phyloP scores from a whole-genome alignment of 2,888 invertebrate genomes.

The Drosophila parthenogenetica region DNA sequence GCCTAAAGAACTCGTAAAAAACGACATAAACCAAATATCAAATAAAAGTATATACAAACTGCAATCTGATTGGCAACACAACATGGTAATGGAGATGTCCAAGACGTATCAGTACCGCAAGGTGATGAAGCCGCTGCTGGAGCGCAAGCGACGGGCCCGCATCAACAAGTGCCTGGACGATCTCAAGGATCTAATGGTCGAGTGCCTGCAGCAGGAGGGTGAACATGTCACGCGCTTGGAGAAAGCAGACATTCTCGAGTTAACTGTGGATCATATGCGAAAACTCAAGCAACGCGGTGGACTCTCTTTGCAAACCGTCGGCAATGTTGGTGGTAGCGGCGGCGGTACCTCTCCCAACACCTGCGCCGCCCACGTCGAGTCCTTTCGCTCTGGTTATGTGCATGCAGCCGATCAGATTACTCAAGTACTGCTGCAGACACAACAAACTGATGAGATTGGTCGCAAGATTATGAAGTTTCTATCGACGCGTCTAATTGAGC shows the following conservation, averaged over 20 bases:
- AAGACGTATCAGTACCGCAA: slow-evolving; percentile 97
- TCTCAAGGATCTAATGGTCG: slow-evolving; percentile 94
- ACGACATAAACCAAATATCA: slow-evolving; percentile 15
- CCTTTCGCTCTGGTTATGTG: slow-evolving; percentile 95
- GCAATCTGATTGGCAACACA: slow-evolving; percentile 45
- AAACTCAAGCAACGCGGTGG: slow-evolving; percentile 91
- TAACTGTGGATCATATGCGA: slow-evolving; percentile 94
- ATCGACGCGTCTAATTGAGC: slow-evolving; percentile 91
- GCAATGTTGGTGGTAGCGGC: slow-evolving; percentile 1
- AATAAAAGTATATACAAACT: slow-evolving; percentile 21
- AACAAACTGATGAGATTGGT: slow-evolving; percentile 84
- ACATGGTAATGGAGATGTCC: slow-evolving; percentile 87
- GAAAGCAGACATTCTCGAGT: slow-evolving; percentile 95
- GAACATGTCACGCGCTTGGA: slow-evolving; percentile 96
- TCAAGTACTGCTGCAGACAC: slow-evolving; percentile 92
- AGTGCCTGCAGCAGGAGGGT: slow-evolving; percentile 89
- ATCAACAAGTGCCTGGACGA: slow-evolving; percentile 96
- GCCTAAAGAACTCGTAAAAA: slow-evolving; percentile 36
- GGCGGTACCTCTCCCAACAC: slow-evolving; percentile 82
- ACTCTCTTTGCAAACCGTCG: slow-evolving; percentile 86
- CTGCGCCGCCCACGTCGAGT: slow-evolving; percentile 88
- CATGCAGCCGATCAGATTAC: slow-evolving; percentile 96
- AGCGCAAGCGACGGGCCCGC: slow-evolving; percentile 93
- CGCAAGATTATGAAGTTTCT: slow-evolving; percentile 94
- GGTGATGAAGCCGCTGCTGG: slow-evolving; percentile 97